Percentiles rank a stretch among this genome's conserved stretches.
Conservation (phyloP, 2,797 vertebrate species). For the Amazona finschi region DNA sequence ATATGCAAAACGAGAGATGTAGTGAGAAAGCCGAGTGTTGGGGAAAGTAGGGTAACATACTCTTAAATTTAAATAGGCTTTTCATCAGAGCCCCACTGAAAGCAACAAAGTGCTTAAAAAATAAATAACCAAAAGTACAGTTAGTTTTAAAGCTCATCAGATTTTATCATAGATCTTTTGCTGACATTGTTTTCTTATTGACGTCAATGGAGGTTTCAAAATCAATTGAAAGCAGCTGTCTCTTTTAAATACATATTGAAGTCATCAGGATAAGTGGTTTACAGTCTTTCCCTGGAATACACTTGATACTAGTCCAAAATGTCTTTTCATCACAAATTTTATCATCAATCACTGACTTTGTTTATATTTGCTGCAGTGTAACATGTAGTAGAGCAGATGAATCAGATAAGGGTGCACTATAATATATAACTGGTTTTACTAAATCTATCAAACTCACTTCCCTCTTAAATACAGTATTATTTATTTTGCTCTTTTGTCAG, state of each 20-base stretch:
- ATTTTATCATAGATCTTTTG: background rate
- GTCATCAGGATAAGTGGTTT: background rate
- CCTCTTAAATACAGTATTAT: background rate
- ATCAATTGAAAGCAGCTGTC: slow-evolving; percentile 23
- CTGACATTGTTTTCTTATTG: slow-evolving; percentile 17
- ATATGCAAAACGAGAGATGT: background rate
- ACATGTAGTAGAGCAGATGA: background rate
- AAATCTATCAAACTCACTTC: background rate
- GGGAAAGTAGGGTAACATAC: background rate
- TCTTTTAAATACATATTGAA: background rate
- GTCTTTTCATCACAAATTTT: background rate
- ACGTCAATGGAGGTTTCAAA: background rate
- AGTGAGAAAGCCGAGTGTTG: background rate
- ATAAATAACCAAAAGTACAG: background rate
- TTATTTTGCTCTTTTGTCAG: background rate
- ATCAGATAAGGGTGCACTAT: background rate
- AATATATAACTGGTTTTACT: background rate
- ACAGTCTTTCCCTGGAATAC: background rate
- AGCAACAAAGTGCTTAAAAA: background rate
- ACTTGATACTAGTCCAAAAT: background rate
- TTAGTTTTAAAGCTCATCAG: background rate
- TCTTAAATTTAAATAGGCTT: background rate
- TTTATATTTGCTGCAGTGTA: background rate
- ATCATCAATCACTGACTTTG: background rate
- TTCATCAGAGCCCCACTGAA: background rate